Conservation (phyloP, 2,888 invertebrate genomes). For the Catocala nupta region DNA sequence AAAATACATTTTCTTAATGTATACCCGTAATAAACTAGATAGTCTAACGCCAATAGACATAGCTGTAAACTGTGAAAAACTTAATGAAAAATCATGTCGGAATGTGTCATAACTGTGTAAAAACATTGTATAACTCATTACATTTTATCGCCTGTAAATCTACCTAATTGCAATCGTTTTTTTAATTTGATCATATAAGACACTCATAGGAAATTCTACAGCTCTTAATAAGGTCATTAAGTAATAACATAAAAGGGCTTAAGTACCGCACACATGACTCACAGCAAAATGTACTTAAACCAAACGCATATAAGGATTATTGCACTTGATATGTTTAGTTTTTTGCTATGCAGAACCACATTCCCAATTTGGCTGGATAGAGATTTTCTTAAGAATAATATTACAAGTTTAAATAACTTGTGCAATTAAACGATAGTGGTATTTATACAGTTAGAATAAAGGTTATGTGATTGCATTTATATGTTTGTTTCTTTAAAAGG, state of each 20-base stretch:
- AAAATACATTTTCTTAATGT: too few species aligned
- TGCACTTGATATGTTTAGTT: constrained; percentile 40
- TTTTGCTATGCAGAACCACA: constrained; percentile 58
- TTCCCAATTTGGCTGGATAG: constrained; percentile 67
- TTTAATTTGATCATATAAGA: background rate
- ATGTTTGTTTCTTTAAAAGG: constrained; percentile 63
- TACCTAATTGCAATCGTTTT: background rate
- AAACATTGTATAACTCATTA: background rate
- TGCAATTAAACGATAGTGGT: constrained; percentile 38
- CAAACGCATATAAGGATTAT: constrained; percentile 18
- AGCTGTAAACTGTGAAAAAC: too few species aligned
- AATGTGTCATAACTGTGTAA: background rate
- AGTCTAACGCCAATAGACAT: too few species aligned
- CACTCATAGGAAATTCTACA: constrained; percentile 10
- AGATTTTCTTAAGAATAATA: constrained; percentile 56
- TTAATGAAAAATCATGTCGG: too few species aligned
- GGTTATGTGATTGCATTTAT: constrained; percentile 35
- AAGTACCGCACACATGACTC: constrained; percentile 7
- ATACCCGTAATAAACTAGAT: too few species aligned
- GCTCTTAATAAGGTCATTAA: constrained; percentile 2
- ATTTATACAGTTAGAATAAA: constrained; percentile 45
- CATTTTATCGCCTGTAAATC: constrained; percentile 2
- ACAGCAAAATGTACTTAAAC: constrained; percentile 22
- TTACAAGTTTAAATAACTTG: constrained; percentile 23
- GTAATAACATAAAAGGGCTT: constrained; percentile 12